Percentiles rank a stretch among this genome's conserved stretches.
phyloP scores from a whole-genome alignment of 2,797 vertebrate genomes.

The Acipenser oxyrinchus region DNA sequence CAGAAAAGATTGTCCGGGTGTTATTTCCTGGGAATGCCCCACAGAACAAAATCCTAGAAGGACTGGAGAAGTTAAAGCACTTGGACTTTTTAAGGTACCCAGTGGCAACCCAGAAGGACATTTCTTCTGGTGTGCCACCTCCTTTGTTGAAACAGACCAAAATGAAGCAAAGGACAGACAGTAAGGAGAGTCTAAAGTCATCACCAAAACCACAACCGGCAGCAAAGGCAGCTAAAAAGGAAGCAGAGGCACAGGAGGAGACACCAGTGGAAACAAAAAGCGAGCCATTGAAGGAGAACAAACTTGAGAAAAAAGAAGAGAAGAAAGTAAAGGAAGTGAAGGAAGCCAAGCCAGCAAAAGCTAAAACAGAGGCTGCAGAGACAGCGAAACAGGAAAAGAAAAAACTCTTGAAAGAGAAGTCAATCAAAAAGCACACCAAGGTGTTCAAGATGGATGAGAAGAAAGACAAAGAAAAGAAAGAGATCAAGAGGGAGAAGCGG shows the following conservation, averaged over 20 bases:
- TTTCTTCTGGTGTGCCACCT: slow-evolving; percentile 71
- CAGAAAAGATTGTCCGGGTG: slow-evolving; percentile 92
- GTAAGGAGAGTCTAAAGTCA: slow-evolving; percentile 94
- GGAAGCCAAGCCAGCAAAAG: slow-evolving; percentile 77
- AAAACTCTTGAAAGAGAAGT: slow-evolving; percentile 80
- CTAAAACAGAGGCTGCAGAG: slow-evolving; percentile 65
- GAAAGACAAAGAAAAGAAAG: slow-evolving; percentile 95
- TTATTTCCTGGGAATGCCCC: slow-evolving; percentile 96
- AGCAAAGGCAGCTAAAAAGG: slow-evolving; percentile 75
- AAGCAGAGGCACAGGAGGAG: slow-evolving; percentile 67
- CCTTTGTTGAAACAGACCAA: slow-evolving; percentile 85
- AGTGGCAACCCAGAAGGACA: slow-evolving; percentile 89
- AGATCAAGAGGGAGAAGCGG: slow-evolving; percentile 81
- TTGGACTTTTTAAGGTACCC: slow-evolving; percentile 91
- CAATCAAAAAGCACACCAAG: slow-evolving; percentile 77
- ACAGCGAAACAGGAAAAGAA: slow-evolving; percentile 81
- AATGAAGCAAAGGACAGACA: slow-evolving; percentile 89
- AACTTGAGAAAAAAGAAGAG: slow-evolving; percentile 69
- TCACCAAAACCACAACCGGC: slow-evolving; percentile 68
- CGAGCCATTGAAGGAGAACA: slow-evolving; percentile 75
- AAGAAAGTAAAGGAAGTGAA: slow-evolving; percentile 77
- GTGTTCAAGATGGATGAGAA: slow-evolving; percentile 87
- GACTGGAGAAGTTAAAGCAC: slow-evolving; percentile 91
- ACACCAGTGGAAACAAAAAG: slow-evolving; percentile 62
- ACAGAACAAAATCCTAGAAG: slow-evolving; percentile 97